These are phyloP conservation scores for Leptura quadrifasciata DNA, from an alignment of 2,888 invertebrate genomes.

Conservation along the genomic window DNA sequence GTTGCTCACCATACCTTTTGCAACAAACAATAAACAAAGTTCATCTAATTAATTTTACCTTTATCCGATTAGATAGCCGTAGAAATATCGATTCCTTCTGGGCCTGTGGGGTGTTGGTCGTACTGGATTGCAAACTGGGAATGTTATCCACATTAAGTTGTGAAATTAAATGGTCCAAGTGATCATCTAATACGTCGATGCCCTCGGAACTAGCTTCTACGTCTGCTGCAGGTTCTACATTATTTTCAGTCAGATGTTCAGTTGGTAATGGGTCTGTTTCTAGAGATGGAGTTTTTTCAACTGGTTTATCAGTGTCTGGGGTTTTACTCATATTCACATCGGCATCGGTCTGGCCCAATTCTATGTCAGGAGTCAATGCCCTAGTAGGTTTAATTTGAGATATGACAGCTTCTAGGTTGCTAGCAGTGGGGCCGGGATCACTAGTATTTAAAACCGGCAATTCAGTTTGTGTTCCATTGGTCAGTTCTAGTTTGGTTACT, in stretches of 20 bases:
- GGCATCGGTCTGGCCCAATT: background rate
- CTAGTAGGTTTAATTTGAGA: constrained; percentile 73
- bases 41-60: constrained; percentile 79
- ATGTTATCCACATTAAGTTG: constrained; percentile 75
- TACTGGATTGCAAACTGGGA: constrained; percentile 64
- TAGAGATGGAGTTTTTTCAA: background rate
- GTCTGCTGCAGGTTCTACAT: constrained; percentile 29
- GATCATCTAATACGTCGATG: constrained; percentile 71
- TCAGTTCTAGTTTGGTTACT: constrained; percentile 5
- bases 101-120: constrained; percentile 68
- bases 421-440: background rate
- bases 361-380: constrained; percentile 50
- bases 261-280: constrained; percentile 17
- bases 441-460: background rate
- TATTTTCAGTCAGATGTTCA: constrained; percentile 4
- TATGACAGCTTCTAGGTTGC: constrained; percentile 39
- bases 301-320: background rate
- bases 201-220: constrained; percentile 47
- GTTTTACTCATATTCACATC: constrained; percentile 21
- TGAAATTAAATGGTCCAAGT: constrained; percentile 75
- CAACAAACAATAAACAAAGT: no score
- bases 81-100: constrained; percentile 98
- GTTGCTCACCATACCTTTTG: no score
- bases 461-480: background rate
- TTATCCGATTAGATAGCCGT: constrained; percentile 95